Evolutionary conservation across 2,888 invertebrate genomes (phyloP), one percentile per base, ranked within the genome.

Genomic region (Eupithecia subumbrata): DNA sequence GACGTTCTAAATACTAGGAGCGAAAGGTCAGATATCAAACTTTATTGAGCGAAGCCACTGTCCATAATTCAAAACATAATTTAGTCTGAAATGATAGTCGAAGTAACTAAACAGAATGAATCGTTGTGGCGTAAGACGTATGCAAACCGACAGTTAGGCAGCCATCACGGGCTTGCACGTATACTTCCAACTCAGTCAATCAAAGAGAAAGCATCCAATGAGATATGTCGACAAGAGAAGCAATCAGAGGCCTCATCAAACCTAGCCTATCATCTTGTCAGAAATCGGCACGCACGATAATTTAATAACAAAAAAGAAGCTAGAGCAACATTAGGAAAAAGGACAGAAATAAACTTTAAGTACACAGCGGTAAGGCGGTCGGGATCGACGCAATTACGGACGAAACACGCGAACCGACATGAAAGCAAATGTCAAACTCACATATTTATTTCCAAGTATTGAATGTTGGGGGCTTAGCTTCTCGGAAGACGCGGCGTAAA

Each of bases 391-490:
- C 93, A 94, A 94, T 94, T 94, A 93, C 91, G 88, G 88, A 85
- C 90, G 87, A 88, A 92, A 92, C 95, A 93, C 93, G 92, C 93
- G 87, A 93, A 90, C 85, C 84, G 89, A 93, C 94, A 94, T 95
- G 94, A 95, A 95, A 95, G 95, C 94, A 93, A 94, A 95, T 95
- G 94, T 95, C 95, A 95, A 95, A 93, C 93, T 93, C 92, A 93
- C 94, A 93, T 93, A 95, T 95, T 94, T 95, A 95, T 94, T 95
- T 95, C 95, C 94, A 92, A 94, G 95, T 95, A 95, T 95, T 94
- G 95, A 93, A 95, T 92, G 90, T 88, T 89, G 91, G 89, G 88
- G 88, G 88, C 89, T 76, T 56, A 68, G 91, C 84, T 94, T 95
- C 94, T 92, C 88, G 88, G 94, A 94, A 95, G 89, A 90, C 89